Evolutionary conservation across 1,140 invertebrate species (phyloP).

Genomic region (Acromyrmex heyeri): DNA sequence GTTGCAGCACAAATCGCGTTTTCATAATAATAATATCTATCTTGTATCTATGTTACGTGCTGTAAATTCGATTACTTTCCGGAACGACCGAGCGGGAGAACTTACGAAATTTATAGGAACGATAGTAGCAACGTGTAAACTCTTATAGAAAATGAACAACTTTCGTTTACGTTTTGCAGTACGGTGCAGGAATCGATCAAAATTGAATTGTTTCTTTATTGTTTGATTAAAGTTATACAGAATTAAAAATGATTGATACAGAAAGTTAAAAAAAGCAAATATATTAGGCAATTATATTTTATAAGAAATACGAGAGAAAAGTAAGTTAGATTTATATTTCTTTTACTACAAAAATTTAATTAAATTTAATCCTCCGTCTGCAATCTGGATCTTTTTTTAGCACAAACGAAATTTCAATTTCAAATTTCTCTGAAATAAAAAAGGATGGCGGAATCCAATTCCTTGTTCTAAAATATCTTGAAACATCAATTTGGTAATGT

Average conservation of each 20-base stretch:
- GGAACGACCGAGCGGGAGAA: not conserved
- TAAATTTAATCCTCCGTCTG: no score
- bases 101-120: slow-evolving; percentile 2
- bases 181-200: not conserved
- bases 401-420: no score
- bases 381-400: no score
- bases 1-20: slow-evolving; percentile 27
- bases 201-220: not conserved
- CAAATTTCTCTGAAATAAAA: no score
- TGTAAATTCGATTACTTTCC: slow-evolving; percentile 32
- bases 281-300: not conserved
- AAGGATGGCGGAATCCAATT: no score
- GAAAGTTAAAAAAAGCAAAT: not conserved
- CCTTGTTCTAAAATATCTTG: no score
- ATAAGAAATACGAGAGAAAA: not conserved
- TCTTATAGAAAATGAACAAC: not conserved
- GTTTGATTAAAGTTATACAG: not conserved
- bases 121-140: not conserved
- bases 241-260: not conserved
- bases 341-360: not conserved
- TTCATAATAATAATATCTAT: slow-evolving; percentile 24
- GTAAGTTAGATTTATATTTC: not conserved
- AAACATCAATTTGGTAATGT: not conserved
- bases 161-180: not conserved
- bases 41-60: not conserved